phyloP scores from a whole-genome alignment of 1,140 invertebrate species.

The Bombus picipes region DNA sequence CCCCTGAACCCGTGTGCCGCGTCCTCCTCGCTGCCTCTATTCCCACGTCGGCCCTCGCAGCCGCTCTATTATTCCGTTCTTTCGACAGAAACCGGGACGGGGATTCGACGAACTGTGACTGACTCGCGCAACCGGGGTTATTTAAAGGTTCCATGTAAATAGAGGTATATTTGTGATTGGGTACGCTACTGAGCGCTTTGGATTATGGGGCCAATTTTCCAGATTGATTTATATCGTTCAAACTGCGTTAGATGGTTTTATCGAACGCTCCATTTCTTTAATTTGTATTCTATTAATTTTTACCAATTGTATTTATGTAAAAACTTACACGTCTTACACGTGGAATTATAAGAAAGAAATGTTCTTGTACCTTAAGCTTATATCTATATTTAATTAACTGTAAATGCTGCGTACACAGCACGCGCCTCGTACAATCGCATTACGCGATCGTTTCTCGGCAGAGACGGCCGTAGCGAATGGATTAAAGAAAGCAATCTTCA shows the following conservation, averaged over 20 bases:
- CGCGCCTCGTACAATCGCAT: not conserved
- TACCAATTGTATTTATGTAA: too few relatives aligned
- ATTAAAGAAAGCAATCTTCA: not conserved
- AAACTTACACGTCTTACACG: too few relatives aligned
- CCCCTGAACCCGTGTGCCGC: constrained; percentile 4
- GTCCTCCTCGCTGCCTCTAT: not conserved
- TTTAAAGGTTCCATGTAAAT: not conserved
- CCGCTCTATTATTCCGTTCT: constrained; percentile 43
- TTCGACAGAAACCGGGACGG: constrained; percentile 10
- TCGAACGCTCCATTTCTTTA: too few relatives aligned
- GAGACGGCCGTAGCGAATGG: not conserved
- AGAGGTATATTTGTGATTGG: not conserved
- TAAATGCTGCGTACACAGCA: too few relatives aligned
- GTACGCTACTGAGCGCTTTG: not conserved
- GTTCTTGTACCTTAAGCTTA: not conserved
- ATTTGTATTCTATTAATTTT: too few relatives aligned
- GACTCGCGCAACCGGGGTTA: not conserved
- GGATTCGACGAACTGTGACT: too few relatives aligned
- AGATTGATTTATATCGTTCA: not conserved
- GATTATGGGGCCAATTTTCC: not conserved
- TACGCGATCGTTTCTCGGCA: not conserved
- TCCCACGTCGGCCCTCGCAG: not conserved
- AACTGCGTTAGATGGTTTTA: not conserved
- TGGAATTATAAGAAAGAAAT: too few relatives aligned
- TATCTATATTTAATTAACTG: not conserved